Evolutionary conservation across 2,888 invertebrate genomes (phyloP).

Genomic region (Epinotia nisella): DNA sequence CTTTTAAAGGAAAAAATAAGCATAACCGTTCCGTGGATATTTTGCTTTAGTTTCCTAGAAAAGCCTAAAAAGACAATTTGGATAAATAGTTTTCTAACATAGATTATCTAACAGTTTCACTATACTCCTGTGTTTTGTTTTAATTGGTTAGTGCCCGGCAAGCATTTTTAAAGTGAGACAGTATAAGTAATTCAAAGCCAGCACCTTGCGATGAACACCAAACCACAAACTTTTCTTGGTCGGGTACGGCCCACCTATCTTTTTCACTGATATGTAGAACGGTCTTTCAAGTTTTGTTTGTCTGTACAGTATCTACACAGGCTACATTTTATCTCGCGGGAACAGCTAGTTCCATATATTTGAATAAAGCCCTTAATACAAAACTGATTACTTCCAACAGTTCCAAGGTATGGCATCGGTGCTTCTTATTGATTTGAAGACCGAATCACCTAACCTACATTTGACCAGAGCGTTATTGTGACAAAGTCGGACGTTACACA

Average conservation of each 20-base stretch:
- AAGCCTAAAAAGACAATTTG: not conserved
- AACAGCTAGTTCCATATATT: not conserved
- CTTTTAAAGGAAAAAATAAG: not conserved
- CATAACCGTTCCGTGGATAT: not conserved
- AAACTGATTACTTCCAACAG: not conserved
- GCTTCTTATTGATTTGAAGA: slow-evolving; percentile 2
- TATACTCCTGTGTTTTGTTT: too few species aligned
- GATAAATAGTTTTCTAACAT: not conserved
- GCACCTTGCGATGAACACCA: too few species aligned
- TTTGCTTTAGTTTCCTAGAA: not conserved
- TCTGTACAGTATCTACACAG: too few species aligned
- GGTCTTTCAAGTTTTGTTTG: too few species aligned
- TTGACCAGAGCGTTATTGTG: slow-evolving; percentile 15
- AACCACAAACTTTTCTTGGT: too few species aligned
- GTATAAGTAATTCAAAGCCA: too few species aligned
- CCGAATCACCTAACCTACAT: slow-evolving; percentile 17
- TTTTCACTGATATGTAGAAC: too few species aligned
- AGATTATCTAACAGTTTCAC: too few species aligned
- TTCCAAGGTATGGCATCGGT: not conserved
- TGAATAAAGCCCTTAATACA: not conserved
- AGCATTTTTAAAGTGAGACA: too few species aligned
- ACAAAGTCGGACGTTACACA: slow-evolving; percentile 16
- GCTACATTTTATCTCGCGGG: too few species aligned
- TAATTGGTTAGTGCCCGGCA: too few species aligned
- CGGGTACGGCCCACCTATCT: too few species aligned